phyloP scores from a whole-genome alignment of 2,888 invertebrate genomes.

The Brenthis ino region DNA sequence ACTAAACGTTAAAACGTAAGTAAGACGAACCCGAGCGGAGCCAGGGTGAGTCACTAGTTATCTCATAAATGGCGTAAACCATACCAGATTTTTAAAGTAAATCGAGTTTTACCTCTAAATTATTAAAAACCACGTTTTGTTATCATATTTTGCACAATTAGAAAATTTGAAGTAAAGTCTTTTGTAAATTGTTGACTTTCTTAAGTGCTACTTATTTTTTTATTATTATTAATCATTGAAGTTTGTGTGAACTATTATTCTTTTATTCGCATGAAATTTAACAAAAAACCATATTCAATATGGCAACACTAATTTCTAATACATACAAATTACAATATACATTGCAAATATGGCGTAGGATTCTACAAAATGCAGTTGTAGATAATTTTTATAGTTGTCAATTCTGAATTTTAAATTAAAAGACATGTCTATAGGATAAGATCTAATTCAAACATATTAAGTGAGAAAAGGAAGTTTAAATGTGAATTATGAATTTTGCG shows the following conservation, averaged over 20 bases:
- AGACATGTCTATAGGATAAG: slow-evolving; percentile 63
- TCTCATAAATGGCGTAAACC: too few species aligned
- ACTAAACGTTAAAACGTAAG: too few species aligned
- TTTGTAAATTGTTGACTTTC: too few species aligned
- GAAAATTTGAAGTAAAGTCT: too few species aligned
- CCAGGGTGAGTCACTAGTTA: too few species aligned
- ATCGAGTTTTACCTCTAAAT: too few species aligned
- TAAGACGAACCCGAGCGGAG: too few species aligned
- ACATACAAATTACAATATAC: slow-evolving; percentile 38
- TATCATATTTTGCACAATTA: too few species aligned
- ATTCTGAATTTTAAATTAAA: slow-evolving; percentile 64
- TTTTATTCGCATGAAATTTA: not conserved
- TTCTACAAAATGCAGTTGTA: slow-evolving; percentile 73
- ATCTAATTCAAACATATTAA: slow-evolving; percentile 51
- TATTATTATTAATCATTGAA: not conserved
- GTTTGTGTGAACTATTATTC: too few species aligned
- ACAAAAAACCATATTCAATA: not conserved
- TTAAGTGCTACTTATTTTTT: too few species aligned
- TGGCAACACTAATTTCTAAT: slow-evolving; percentile 50
- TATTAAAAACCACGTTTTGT: too few species aligned
- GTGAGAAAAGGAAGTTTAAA: slow-evolving; percentile 55
- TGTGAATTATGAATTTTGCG: slow-evolving; percentile 76
- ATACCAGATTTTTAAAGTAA: too few species aligned
- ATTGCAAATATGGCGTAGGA: slow-evolving; percentile 77
- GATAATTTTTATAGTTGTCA: slow-evolving; percentile 69